Percentiles rank a stretch among this genome's conserved stretches.
Conservation (phyloP, 2,888 invertebrate species). For the Lucinisca nassula region DNA sequence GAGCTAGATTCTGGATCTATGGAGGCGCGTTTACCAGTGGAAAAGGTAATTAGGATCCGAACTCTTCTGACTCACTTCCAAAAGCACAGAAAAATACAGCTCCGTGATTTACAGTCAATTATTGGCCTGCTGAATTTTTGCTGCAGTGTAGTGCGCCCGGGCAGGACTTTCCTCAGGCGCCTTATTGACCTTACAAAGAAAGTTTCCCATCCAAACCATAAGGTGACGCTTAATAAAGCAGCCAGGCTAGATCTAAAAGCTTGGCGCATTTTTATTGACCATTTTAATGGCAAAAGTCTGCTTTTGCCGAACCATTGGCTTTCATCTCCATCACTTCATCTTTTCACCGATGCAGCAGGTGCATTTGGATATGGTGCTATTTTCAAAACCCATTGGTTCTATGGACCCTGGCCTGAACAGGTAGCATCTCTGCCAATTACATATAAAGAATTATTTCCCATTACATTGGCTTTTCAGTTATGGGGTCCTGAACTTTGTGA, state of each 20-base stretch:
- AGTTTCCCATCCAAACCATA: slow-evolving; percentile 39
- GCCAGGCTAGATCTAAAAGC: slow-evolving; percentile 33
- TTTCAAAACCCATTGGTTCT: background rate
- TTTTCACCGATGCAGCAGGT: slow-evolving; percentile 48
- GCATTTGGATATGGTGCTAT: slow-evolving; percentile 58
- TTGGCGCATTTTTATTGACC: slow-evolving; percentile 40
- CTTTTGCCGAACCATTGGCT: slow-evolving; percentile 31
- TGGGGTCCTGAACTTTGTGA: slow-evolving; percentile 29
- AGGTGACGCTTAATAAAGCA: slow-evolving; percentile 30
- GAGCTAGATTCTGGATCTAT: slow-evolving; percentile 26
- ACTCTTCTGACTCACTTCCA: background rate
- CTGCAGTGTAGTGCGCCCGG: slow-evolving; percentile 43
- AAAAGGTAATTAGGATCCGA: slow-evolving; percentile 27
- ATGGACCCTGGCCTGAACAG: slow-evolving; percentile 34
- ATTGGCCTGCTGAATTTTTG: slow-evolving; percentile 55
- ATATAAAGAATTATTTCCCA: slow-evolving; percentile 57
- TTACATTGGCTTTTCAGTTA: slow-evolving; percentile 54
- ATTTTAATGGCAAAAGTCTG: slow-evolving; percentile 57
- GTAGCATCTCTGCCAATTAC: slow-evolving; percentile 29
- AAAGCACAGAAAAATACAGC: slow-evolving; percentile 1
- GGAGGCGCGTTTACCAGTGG: slow-evolving; percentile 39
- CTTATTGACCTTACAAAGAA: slow-evolving; percentile 47
- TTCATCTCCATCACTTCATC: background rate
- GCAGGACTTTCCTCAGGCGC: slow-evolving; percentile 39
- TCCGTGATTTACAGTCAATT: slow-evolving; percentile 3